Conservation (phyloP, 2,797 vertebrate species). For the Yasuhikotakia modesta region DNA sequence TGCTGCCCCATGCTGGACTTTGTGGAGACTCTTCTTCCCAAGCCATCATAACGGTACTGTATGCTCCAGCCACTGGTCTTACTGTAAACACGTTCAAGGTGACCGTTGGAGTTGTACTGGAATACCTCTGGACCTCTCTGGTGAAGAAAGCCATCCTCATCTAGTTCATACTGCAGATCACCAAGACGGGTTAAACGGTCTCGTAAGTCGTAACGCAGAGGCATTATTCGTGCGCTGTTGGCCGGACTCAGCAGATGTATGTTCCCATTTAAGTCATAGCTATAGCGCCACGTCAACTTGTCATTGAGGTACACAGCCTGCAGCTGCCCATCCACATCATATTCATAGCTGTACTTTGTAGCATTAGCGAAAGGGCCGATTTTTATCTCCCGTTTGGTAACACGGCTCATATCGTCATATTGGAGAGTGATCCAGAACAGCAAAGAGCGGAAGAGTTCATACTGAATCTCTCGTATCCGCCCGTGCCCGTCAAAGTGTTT, state of each 20-base stretch:
- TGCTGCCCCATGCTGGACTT: slow-evolving; percentile 93
- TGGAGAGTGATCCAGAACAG: slow-evolving; percentile 99
- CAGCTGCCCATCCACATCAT: slow-evolving; percentile 95
- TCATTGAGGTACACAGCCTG: slow-evolving; percentile 95
- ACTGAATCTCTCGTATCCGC: slow-evolving; percentile 96
- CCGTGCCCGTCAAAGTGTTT: slow-evolving; percentile 97
- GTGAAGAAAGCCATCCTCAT: slow-evolving; percentile 94
- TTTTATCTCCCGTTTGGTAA: slow-evolving; percentile 94
- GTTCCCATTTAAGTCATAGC: slow-evolving; percentile 97
- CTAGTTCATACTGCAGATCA: slow-evolving; percentile 93
- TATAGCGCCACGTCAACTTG: slow-evolving; percentile 96
- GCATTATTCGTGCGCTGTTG: slow-evolving; percentile 86
- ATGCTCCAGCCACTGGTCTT: slow-evolving; percentile 95
- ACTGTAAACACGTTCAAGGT: slow-evolving; percentile 92
- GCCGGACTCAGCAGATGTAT: slow-evolving; percentile 93
- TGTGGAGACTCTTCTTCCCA: slow-evolving; percentile 90
- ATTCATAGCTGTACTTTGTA: slow-evolving; percentile 94
- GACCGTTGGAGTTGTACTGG: slow-evolving; percentile 96
- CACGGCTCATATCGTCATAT: slow-evolving; percentile 93
- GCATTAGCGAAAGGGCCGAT: slow-evolving; percentile 97
- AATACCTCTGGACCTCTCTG: slow-evolving; percentile 95
- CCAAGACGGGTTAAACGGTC: slow-evolving; percentile 96
- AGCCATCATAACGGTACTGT: slow-evolving; percentile 94
- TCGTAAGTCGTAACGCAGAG: slow-evolving; percentile 91
- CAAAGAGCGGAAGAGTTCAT: slow-evolving; percentile 94